A percentile compares a stretch with the other conserved stretches of the same genome.
These are phyloP conservation scores for Oenanthe melanoleuca DNA, from an alignment of 2,113 vertebrate species.

Conservation along the genomic window DNA sequence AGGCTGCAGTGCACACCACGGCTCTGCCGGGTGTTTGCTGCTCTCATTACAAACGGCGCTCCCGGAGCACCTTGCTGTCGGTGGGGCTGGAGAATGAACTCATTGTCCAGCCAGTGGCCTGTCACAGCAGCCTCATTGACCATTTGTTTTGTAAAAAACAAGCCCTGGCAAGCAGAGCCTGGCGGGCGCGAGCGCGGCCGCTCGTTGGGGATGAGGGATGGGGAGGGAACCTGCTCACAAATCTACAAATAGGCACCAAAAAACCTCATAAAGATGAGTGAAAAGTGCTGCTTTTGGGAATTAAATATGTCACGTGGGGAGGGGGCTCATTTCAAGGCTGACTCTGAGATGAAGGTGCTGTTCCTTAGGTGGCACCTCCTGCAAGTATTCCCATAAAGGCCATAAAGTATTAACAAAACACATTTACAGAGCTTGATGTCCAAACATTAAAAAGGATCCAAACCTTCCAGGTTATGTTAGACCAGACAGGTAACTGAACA, in stretches of 20 bases:
- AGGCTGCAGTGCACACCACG: no score
- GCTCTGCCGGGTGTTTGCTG: no score
- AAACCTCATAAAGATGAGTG: background rate
- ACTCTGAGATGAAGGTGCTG: fast-evolving
- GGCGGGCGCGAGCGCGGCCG: no score
- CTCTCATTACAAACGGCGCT: no score
- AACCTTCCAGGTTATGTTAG: background rate
- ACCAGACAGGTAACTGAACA: background rate
- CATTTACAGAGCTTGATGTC: fast-evolving
- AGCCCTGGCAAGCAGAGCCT: no score
- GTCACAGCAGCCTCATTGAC: no score
- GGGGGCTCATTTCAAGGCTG: background rate
- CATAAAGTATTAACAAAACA: background rate
- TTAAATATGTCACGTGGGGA: fast-evolving
- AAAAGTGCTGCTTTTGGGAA: background rate
- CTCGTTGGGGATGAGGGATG: background rate
- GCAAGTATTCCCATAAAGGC: background rate
- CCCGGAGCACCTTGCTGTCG: no score
- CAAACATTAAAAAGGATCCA: background rate
- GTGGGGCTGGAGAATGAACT: no score
- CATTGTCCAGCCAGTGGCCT: no score
- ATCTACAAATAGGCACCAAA: background rate
- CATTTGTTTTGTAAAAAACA: no score
- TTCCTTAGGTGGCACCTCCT: background rate
- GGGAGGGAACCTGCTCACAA: background rate